Conservation (phyloP, 2,888 invertebrate species). For the Cosmia trapezina region DNA sequence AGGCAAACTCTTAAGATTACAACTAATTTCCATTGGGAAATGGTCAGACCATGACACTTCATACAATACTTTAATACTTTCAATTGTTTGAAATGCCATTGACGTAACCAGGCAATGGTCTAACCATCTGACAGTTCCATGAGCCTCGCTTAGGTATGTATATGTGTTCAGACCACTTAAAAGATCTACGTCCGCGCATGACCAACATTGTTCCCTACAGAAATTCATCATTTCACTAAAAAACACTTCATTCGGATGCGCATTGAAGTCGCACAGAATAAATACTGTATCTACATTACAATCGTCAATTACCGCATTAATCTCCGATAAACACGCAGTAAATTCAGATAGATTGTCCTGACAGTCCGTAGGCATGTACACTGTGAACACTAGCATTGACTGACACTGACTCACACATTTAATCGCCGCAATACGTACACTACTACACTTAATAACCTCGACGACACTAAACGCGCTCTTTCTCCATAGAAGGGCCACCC, state of each 20-base stretch:
- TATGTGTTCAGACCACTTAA: too few relatives aligned
- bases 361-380: not conserved
- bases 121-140: not conserved
- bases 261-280: too few relatives aligned
- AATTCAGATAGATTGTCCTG: not conserved
- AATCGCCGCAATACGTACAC: too few relatives aligned
- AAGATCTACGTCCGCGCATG: conserved; percentile 5
- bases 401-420: too few relatives aligned
- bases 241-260: not conserved
- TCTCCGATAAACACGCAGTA: conserved; percentile 3
- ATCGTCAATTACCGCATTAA: conserved; percentile 1
- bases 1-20: too few relatives aligned
- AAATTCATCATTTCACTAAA: not conserved
- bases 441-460: too few relatives aligned
- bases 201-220: conserved; percentile 13
- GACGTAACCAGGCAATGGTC: conserved; percentile 10
- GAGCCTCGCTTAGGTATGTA: conserved; percentile 1
- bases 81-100: conserved; percentile 13
- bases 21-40: too few relatives aligned
- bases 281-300: not conserved
- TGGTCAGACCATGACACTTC: too few relatives aligned
- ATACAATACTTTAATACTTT: too few relatives aligned
- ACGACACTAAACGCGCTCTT: not conserved
- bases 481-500: conserved; percentile 9
- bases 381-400: too few relatives aligned